Evolutionary conservation across 2,888 invertebrate species (phyloP).

Genomic region (Cheilosia vulpina): DNA sequence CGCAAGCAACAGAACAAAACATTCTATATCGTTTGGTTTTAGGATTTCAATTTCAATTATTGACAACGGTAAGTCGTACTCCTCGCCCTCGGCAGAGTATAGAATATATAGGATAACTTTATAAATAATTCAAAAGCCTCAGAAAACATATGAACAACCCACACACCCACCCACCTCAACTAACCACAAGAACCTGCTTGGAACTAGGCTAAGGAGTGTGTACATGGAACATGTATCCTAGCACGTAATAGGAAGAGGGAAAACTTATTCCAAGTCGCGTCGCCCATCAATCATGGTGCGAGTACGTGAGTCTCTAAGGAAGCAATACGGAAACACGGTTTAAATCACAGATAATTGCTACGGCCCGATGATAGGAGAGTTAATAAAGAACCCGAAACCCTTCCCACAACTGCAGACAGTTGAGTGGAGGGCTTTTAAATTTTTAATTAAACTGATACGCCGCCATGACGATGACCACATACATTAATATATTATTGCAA

Average conservation of each 20-base stretch:
- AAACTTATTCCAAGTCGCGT: constrained; percentile 30
- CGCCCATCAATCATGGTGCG: constrained; percentile 45
- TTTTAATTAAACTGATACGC: constrained; percentile 54
- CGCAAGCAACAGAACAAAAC: constrained; percentile 29
- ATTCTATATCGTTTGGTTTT: constrained; percentile 47
- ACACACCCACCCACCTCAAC: neutral
- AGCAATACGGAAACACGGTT: constrained; percentile 15
- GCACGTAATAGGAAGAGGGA: constrained; percentile 17
- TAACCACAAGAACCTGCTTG: neutral
- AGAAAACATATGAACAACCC: constrained; percentile 15
- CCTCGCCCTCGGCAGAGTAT: neutral
- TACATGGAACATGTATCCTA: constrained; percentile 5
- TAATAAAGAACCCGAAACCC: neutral
- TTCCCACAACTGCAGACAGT: neutral
- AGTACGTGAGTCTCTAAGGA: neutral
- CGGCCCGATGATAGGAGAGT: constrained; percentile 32
- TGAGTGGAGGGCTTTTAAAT: constrained; percentile 11
- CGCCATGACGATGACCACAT: constrained; percentile 46
- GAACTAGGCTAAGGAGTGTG: constrained; percentile 28
- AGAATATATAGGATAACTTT: constrained; percentile 17
- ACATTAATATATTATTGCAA: constrained; percentile 54
- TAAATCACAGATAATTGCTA: constrained; percentile 43
- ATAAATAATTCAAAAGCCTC: constrained; percentile 63
- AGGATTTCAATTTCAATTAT: constrained; percentile 67
- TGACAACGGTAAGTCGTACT: constrained; percentile 28